Base-by-base conservation (phyloP, 2,888 invertebrate species). In the Venustoraphidia nigricollis region DNA sequence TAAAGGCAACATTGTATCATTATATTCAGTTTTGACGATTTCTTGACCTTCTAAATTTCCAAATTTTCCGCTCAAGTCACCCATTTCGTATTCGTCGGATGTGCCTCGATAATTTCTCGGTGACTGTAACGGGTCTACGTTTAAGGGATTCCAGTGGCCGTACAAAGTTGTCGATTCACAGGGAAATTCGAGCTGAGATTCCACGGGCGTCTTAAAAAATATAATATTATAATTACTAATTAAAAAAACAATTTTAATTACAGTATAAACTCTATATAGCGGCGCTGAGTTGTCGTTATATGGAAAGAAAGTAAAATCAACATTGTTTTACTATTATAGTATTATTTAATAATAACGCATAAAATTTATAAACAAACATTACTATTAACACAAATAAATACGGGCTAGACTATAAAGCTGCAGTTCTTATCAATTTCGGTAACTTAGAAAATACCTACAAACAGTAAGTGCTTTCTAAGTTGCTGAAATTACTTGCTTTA, bases 51-150 rank as follows among this genome's bases (percentile, higher is more conserved):
- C 79, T 13, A 93, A 67, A 6, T 76, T 70, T 0, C 92, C 93
- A 62, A 87, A 90, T 67, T 94, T 94, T 1, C 81, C 81, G 57
- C 90, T 88, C 34, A 92, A 67, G 61, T 89, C 87, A 0, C 92
- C 92, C 62, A 90, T 76, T 68, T 83, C 83, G 60, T 90, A 92
- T 61, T 89, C 84, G 66, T 93, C 93, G 6, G 79, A 77, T 0
- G 88, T 87, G 11, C 91, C 91, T 14, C 61, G 64, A 48, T 68
- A 68, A 14, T 52, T 53, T 44, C 64, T 56, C 0, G 85, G 87
- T 1, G 77, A 75, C 1, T 69, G 65, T 1, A 72, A 68, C 6
- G 76, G 72, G 60, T 80, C 79, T 1, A 89, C 77, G 44, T 77
- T 74, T 57, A 80, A 77, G 0, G 94, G 94, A 65, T 95, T 91